These are phyloP conservation scores for Sepioteuthis lessoniana DNA, from an alignment of 2,888 invertebrate species.

Conservation along the genomic window DNA sequence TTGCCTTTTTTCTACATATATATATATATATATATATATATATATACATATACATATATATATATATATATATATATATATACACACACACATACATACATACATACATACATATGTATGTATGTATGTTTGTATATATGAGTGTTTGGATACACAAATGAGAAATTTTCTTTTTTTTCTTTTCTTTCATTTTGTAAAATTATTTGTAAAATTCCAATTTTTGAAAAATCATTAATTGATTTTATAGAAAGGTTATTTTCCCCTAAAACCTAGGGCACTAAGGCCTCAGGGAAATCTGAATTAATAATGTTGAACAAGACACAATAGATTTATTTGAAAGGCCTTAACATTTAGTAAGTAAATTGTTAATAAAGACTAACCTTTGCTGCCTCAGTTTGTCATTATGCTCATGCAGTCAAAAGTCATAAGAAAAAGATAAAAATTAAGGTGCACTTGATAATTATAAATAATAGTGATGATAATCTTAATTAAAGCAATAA, in stretches of 20 bases:
- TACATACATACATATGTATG: neutral
- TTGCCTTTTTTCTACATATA: neutral
- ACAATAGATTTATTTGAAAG: conserved; percentile 13
- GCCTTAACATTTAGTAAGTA: neutral
- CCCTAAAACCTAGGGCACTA: conserved; percentile 47
- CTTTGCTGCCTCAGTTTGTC: conserved; percentile 18
- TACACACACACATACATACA: neutral
- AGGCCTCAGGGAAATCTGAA: conserved; percentile 34
- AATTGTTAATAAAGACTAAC: neutral
- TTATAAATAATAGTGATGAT: neutral
- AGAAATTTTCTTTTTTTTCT: neutral
- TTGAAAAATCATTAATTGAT: neutral
- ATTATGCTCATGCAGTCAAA: conserved; percentile 33
- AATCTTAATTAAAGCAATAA: neutral
- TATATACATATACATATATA: neutral
- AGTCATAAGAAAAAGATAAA: neutral
- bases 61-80: conserved; percentile 24
- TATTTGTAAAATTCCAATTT: neutral
- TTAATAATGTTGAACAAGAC: conserved; percentile 6
- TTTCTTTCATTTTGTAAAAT: too few relatives aligned
- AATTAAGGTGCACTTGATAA: neutral
- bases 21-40: neutral
- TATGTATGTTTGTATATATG: neutral
- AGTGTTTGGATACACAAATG: neutral
- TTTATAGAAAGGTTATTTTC: neutral